These are phyloP conservation scores for Pygoscelis adeliae DNA, from an alignment of 2,113 vertebrate genomes.

Conservation along the genomic window DNA sequence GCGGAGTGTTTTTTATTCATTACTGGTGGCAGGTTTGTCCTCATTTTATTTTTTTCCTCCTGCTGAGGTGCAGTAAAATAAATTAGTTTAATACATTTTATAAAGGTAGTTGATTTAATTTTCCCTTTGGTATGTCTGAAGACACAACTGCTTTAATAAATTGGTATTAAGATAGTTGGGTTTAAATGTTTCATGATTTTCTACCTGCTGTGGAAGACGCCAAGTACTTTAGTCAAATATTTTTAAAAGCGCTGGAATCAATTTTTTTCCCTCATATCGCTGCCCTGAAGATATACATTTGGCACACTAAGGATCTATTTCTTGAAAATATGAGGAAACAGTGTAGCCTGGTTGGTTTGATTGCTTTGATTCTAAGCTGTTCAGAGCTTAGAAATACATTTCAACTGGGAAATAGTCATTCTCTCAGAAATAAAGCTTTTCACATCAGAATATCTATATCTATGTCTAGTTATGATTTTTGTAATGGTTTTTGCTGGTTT, in stretches of 20 bases:
- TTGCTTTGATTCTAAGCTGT: slow-evolving; percentile 28
- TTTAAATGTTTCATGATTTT: slow-evolving; percentile 49
- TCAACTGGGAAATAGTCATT: slow-evolving; percentile 6
- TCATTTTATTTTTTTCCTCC: slow-evolving; percentile 57
- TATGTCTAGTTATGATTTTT: neutral
- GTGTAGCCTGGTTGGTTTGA: neutral
- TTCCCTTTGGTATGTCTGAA: slow-evolving; percentile 51
- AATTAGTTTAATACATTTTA: slow-evolving; percentile 70
- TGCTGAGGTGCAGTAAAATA: slow-evolving; percentile 70
- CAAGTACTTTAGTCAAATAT: slow-evolving; percentile 27
- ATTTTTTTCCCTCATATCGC: neutral
- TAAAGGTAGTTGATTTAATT: slow-evolving; percentile 66
- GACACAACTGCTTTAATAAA: slow-evolving; percentile 60
- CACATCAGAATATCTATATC: neutral
- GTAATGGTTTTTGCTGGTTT: neutral
- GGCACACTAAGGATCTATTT: slow-evolving; percentile 25
- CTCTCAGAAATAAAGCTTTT: neutral
- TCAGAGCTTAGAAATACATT: slow-evolving; percentile 31
- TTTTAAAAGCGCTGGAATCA: slow-evolving; percentile 4
- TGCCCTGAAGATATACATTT: slow-evolving; percentile 32
- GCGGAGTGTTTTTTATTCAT: slow-evolving; percentile 45
- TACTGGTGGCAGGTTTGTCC: slow-evolving; percentile 18
- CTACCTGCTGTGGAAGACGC: slow-evolving; percentile 42
- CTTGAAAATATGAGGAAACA: neutral
- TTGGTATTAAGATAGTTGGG: slow-evolving; percentile 45